Percentiles rank a stretch among this genome's conserved stretches.
phyloP scores from a whole-genome alignment of 2,113 vertebrate genomes.

The Cynocephalus volans region DNA sequence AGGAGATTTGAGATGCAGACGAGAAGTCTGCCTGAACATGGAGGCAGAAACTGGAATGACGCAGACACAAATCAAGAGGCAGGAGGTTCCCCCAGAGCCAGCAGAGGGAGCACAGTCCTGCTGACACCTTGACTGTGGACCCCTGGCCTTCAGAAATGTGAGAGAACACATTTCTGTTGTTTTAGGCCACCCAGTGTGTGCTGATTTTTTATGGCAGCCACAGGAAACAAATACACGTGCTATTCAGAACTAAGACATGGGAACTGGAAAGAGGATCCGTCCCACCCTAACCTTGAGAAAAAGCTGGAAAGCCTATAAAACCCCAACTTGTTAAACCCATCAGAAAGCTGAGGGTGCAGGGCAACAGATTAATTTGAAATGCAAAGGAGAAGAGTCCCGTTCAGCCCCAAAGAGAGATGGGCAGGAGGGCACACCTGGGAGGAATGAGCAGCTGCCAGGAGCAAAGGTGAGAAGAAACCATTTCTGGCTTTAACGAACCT shows the following conservation, averaged over 20 bases:
- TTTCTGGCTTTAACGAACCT: too few species aligned
- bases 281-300: neutral
- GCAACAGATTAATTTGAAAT: neutral
- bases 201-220: neutral
- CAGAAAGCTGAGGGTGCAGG: neutral
- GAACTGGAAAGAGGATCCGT: neutral
- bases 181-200: neutral
- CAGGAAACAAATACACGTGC: neutral
- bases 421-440: neutral
- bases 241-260: neutral
- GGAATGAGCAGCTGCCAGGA: neutral
- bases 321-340: neutral
- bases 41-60: too few species aligned
- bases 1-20: neutral
- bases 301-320: neutral
- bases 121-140: neutral
- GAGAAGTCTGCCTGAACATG: neutral
- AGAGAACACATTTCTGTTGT: neutral
- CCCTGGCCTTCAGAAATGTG: neutral
- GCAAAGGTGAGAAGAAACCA: neutral
- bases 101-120: neutral
- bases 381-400: neutral
- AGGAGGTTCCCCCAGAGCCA: neutral
- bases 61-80: too few species aligned
- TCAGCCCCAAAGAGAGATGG: neutral